Base-by-base conservation (phyloP, 2,113 vertebrate genomes). In the Tupaia tana region DNA sequence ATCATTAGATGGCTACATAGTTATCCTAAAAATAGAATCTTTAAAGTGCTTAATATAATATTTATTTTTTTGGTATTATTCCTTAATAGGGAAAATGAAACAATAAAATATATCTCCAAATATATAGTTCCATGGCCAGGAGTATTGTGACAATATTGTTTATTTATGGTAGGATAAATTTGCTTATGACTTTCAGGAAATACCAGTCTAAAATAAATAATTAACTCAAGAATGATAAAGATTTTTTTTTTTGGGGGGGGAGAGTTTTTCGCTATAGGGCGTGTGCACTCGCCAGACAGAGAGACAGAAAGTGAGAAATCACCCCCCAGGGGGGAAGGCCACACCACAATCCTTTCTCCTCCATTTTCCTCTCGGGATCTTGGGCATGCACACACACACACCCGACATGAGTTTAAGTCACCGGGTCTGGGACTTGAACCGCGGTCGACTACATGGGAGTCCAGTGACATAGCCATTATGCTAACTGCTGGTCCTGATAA, bases 51-150 rank as follows among this genome's bases (percentile, higher is more conserved):
- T 86, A 90, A 66, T 34, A 0, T 91, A 86, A 84, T 63, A 22
- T 79, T 86, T 92, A 86, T 67, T 34, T 87, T 83, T 92, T 92
- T n/a, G 85, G 56, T 59, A 70, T 89, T 92, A 52, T 52, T 34
- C 52, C 69, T 84, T 85, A 64, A n/a, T 52, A 77, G n/a, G 59
- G 80, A 92, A 90, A 91, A 54, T 63, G 19, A 56, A 77, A 54
- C 8, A 78, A 58, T 93, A 86, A 91, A 86, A 61, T 56, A 0
- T 64, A 64, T 83, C n/a, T 91, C 77, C 74, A 83, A 75, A 31
- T 74, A 54, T 61, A 34, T 56, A 59, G 27, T 84, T 75, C 15
- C 25, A 22, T 29, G 31, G 25, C 27, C 54, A 71, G 54, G 34
- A 80, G 75, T 90, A 29, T 22, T 64, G 16, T 80, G 20, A 82